These are phyloP conservation scores for Hermetia illucens DNA, from an alignment of 1,140 invertebrate genomes.

Conservation along the genomic window DNA sequence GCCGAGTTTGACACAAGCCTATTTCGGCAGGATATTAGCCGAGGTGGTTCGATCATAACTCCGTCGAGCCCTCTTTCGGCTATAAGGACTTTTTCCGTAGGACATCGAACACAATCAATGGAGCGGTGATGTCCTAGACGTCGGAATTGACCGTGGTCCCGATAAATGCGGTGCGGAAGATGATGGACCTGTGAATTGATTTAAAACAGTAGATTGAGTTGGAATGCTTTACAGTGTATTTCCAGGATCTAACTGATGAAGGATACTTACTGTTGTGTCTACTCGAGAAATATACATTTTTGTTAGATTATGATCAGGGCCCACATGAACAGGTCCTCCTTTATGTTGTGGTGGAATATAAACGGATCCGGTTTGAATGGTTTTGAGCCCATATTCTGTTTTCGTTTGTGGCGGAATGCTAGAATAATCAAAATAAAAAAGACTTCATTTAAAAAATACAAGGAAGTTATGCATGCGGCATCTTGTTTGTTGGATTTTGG, in stretches of 20 bases:
- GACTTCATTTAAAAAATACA: too few relatives aligned
- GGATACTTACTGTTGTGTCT: too few relatives aligned
- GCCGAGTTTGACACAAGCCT: not conserved
- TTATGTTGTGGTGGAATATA: not conserved
- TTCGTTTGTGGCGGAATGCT: not conserved
- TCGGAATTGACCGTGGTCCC: not conserved
- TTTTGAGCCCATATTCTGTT: not conserved
- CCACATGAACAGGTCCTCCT: too few relatives aligned
- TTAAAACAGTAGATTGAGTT: too few relatives aligned
- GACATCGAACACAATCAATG: constrained; percentile 3
- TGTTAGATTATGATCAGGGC: too few relatives aligned
- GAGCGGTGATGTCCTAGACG: not conserved
- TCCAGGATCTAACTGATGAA: too few relatives aligned
- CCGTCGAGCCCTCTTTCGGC: constrained; percentile 3
- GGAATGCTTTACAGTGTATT: too few relatives aligned
- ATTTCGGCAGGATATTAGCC: constrained; percentile 1
- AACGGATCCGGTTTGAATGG: not conserved
- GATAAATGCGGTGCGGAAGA: not conserved
- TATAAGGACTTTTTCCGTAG: constrained; percentile 4
- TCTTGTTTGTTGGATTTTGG: too few relatives aligned
- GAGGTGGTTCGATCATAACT: constrained; percentile 2
- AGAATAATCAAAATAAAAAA: too few relatives aligned
- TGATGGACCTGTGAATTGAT: too few relatives aligned
- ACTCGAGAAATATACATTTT: too few relatives aligned
- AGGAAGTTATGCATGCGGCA: too few relatives aligned